Conservation (phyloP, 2,888 invertebrate species). For the Acronicta aceris region DNA sequence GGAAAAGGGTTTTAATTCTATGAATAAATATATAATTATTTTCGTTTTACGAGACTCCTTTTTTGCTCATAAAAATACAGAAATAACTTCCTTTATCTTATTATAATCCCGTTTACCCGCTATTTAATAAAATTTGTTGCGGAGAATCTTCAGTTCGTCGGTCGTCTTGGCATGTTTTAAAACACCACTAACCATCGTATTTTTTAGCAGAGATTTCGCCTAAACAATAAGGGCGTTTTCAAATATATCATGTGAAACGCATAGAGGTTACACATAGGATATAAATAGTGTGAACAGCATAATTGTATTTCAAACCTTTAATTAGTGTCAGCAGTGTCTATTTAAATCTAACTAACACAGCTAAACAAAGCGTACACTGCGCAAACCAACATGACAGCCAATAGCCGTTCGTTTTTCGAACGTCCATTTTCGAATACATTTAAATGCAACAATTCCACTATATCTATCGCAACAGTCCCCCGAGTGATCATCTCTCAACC, state of each 20-base stretch:
- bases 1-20: conserved; percentile 11
- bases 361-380: conserved; percentile 12
- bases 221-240: too few relatives aligned
- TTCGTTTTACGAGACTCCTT: conserved; percentile 34
- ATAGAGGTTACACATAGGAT: too few relatives aligned
- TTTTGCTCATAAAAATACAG: conserved; percentile 40
- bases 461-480: conserved; percentile 30
- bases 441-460: conserved; percentile 37
- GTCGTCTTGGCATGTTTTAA: conserved; percentile 22
- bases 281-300: not conserved
- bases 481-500: conserved; percentile 37
- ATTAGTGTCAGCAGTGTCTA: not conserved
- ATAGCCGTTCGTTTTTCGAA: conserved; percentile 18
- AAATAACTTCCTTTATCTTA: conserved; percentile 53
- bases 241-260: too few relatives aligned
- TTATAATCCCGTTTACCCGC: conserved; percentile 52
- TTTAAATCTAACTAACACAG: conserved; percentile 1
- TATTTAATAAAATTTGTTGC: conserved; percentile 51
- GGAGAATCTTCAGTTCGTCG: conserved; percentile 33
- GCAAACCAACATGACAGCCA: conserved; percentile 10
- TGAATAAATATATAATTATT: conserved; percentile 44
- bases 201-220: not conserved
- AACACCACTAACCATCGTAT: not conserved
- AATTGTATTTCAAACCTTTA: not conserved
- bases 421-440: conserved; percentile 32